phyloP scores from a whole-genome alignment of 2,113 vertebrate species.

The Megaptera novaeangliae region DNA sequence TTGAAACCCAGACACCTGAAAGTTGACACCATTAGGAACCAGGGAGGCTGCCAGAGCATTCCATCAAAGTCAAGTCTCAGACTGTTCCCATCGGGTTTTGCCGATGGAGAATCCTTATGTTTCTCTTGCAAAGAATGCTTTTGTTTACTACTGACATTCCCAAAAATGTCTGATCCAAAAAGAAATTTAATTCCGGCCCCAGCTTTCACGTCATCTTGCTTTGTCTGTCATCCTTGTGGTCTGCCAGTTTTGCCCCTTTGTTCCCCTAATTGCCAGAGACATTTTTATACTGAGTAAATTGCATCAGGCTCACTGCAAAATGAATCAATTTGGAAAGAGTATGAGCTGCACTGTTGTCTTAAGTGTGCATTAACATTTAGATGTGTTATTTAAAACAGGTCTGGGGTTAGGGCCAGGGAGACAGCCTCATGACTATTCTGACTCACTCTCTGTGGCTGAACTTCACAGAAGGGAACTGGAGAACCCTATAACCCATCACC shows the following conservation, averaged over 20 bases:
- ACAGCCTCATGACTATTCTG: constrained; percentile 48
- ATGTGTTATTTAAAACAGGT: constrained; percentile 53
- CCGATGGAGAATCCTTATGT: neutral
- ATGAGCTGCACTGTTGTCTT: constrained; percentile 55
- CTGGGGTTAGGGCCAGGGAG: constrained; percentile 57
- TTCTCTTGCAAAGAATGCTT: constrained; percentile 10
- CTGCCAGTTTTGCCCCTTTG: constrained; percentile 70
- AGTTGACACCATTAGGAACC: neutral
- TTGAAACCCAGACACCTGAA: neutral
- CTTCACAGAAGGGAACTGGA: neutral
- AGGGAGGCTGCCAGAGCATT: neutral
- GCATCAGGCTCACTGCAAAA: constrained; percentile 60
- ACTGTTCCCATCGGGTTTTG: neutral
- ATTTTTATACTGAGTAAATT: constrained; percentile 59
- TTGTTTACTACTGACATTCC: constrained; percentile 42
- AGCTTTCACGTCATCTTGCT: constrained; percentile 21
- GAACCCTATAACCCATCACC: neutral
- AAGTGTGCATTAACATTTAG: constrained; percentile 65
- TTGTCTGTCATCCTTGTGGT: constrained; percentile 58
- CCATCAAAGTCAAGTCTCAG: neutral
- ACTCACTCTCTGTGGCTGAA: constrained; percentile 22
- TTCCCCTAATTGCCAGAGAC: constrained; percentile 67
- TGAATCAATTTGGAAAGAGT: constrained; percentile 19
- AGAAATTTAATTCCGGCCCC: constrained; percentile 59
- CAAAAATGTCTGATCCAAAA: constrained; percentile 36